Evolutionary conservation across 2,113 vertebrate species (phyloP), one percentile per base, ranked within the genome.

Genomic region (Oryzias melastigma): DNA sequence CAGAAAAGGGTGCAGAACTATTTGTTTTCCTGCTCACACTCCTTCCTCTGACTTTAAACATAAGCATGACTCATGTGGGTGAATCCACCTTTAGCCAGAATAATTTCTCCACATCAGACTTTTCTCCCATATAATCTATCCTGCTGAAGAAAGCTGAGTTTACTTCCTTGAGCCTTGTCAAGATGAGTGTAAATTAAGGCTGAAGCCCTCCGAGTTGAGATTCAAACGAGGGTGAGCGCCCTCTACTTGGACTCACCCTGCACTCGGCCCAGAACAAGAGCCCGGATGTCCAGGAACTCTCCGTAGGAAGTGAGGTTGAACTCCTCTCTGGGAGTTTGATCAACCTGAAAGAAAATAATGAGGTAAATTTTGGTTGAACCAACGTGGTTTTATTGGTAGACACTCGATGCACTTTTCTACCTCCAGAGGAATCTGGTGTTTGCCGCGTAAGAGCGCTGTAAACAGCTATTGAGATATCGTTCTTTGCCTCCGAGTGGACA

Each of bases 281-380:
- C 79, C 71, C 63, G 81, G 56, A 85, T 25, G 49, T 49, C 59
- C 14, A 57, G 76, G 43, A 88, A 84, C 55, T 87, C 85, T 55
- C 75, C 71, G 1, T 81, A 77, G 3, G 75, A 77, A 1, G 83
- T 81, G 51, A 87, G 73, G 50, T 88, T 88, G 68, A 88, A 88
- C 24, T 80, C 73, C 27, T 88, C 85, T 68, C 56, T 68, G 62
- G 67, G 3, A 1, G 73, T 76, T 1, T 84, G 70, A 57, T 89
- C 77, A 4, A 87, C 50, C 85, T 89, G 76, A 60, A 71, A 73
- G 18, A 50, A 27, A 41, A 22, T 13, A 27, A 20, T 35, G 48
- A 45, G 1, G 1, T 24, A 1, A 55, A 29, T 59, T 52, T 57
- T 2, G 10, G 8, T 12, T 35, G 35, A 12, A 35, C 35, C 12